Base-by-base conservation (phyloP, 1,140 invertebrate genomes). In the Archivesica marissinica region DNA sequence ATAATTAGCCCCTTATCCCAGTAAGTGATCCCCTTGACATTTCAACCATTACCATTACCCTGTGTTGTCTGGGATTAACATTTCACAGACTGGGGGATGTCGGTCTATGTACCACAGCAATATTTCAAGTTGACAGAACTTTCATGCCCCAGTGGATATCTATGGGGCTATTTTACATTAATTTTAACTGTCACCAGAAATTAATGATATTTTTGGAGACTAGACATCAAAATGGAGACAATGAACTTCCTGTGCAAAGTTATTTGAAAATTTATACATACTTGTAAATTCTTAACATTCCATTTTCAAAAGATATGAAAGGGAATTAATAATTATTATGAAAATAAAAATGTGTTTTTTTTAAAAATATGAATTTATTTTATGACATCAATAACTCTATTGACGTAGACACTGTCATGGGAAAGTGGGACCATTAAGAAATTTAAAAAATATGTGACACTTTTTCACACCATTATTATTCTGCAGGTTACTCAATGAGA, bases 1-100 rank as follows among this genome's bases (percentile, higher is more conserved):
- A 72, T 72, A 47, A 72, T 72, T 17, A 47, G 41, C 41, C 68
- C 68, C 41, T 33, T 47, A 33, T 72, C 68, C 4, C 41, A 50
- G 44, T 72, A 25, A 52, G 33, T 52, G 28, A 72, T 72, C 38
- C 68, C 44, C 68, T 72, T 72, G 68, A 72, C 68, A 50, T 72
- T 50, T 50, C 15, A 44, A 72, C 68, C 68, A 41, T 44, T 56
- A 28, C 50, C n/a, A 72, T 72, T 72, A 72, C 2, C 11, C 9
- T 2, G 9, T 64, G 20, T 64, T 64, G 59, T 64, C 59, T 64
- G 59, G 59, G 59, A 64, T 64, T 35, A 64, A 3, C 20, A 13
- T 64, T 64, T 64, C 38, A 64, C 1, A 64, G 20, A 13, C 38
- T 64, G 4, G 30, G 33, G 4, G 1, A 3, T 64, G 59, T 64